Evolutionary conservation across 2,888 invertebrate genomes (phyloP), one percentile per base, ranked within the genome.

Genomic region (Frankliniella intonsa): DNA sequence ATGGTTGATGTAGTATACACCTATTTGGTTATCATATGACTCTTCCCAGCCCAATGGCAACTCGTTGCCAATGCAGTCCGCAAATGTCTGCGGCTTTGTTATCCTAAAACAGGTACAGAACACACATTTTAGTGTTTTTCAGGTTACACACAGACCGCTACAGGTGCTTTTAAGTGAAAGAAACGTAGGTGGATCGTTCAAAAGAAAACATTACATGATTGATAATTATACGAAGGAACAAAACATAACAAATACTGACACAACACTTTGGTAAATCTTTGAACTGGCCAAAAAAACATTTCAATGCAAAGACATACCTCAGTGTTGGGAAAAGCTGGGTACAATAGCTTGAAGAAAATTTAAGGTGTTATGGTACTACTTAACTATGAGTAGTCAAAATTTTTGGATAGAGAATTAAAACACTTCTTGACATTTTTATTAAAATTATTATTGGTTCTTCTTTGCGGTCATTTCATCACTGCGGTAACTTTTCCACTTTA

Each of bases 31-130:
- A 89, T 98, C 97, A 89, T 94, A 96, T 81, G 95, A 94, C 90
- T 97, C 96, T 89, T 98, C 98, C 98, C 98, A 98, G 85, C 98
- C 98, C 87, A 97, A 92, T 81, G 98, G 98, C 88, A 98, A 89
- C 89, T 98, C 98, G 91, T 98, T 97, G 87, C 97, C 98, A 88
- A 97, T 95, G 90, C 98, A 98, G 89, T 98, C 98, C 86, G 98
- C 97, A 90, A 98, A 98, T 83, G 96, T 94, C 89, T 96, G 96
- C 83, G 98, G 98, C 90, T 98, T 98, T 85, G 97, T 97, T 88
- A 94, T 96, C 90, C 98, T 98, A 93, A 87, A 87, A 88, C 86
- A 86, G n/a, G 38, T 38, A 38, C 3, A 38, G 38, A 38, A 38
- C 38, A 5, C 38, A 38, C 5, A 38, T 38, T 38, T 38, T 5